Conservation (phyloP, 1,140 invertebrate genomes). For the Drosophila virilis region DNA sequence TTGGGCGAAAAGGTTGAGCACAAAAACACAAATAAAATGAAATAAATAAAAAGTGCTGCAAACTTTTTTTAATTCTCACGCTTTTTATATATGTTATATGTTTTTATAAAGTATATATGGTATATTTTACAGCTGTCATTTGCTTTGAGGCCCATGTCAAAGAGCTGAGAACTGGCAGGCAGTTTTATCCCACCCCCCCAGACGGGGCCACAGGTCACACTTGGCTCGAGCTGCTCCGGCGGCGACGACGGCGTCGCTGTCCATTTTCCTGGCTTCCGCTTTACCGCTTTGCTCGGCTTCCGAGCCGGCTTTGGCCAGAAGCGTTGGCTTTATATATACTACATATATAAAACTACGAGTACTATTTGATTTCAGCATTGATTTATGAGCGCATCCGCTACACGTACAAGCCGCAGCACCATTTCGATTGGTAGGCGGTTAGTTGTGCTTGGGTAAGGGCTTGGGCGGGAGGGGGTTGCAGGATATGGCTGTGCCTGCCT, state of each 20-base stretch:
- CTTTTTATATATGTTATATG: constrained; percentile 10
- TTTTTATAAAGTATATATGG: background rate
- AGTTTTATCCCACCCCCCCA: background rate
- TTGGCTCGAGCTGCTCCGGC: constrained; percentile 20
- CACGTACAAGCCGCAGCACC: constrained; percentile 54
- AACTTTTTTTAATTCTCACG: constrained; percentile 79
- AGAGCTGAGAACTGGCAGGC: constrained; percentile 34
- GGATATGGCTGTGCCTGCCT: constrained; percentile 15
- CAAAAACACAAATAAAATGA: background rate
- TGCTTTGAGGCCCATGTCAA: constrained; percentile 65
- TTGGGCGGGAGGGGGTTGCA: background rate
- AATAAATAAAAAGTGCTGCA: constrained; percentile 33
- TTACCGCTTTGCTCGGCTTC: constrained; percentile 23
- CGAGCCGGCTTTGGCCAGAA: constrained; percentile 15
- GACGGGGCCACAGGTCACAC: constrained; percentile 34
- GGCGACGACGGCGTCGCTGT: constrained; percentile 50
- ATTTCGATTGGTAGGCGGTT: constrained; percentile 35
- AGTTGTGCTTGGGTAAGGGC: background rate
- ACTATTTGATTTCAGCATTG: constrained; percentile 82
- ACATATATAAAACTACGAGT: constrained; percentile 59
- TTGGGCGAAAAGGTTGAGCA: constrained; percentile 13
- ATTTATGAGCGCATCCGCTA: constrained; percentile 81
- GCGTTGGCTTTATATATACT: background rate
- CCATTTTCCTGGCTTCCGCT: constrained; percentile 74
- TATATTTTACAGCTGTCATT: constrained; percentile 56